These are phyloP conservation scores for Nesidiocoris tenuis DNA, from an alignment of 2,888 invertebrate genomes.

Conservation along the genomic window DNA sequence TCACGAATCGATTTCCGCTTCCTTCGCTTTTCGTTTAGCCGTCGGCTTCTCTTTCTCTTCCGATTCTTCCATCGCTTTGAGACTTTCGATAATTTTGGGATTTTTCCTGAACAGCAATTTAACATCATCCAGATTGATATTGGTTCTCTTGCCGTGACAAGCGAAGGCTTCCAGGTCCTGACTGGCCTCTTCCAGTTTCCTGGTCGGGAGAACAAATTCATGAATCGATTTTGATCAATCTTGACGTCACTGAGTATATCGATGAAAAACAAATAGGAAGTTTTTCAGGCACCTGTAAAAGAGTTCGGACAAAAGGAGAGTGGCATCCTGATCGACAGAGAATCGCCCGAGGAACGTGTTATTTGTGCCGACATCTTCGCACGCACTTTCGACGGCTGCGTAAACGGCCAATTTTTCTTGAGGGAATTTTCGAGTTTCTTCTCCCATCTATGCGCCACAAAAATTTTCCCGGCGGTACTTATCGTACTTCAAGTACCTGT, in stretches of 20 bases:
- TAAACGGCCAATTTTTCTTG: slow-evolving; percentile 28
- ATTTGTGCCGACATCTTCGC: slow-evolving; percentile 40
- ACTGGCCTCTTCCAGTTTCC: slow-evolving; percentile 41
- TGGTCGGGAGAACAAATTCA: too few relatives aligned
- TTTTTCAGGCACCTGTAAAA: slow-evolving; percentile 36
- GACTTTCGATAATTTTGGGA: slow-evolving; percentile 34
- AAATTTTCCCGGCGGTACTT: not conserved
- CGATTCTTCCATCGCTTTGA: slow-evolving; percentile 26
- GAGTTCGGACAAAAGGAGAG: slow-evolving; percentile 40
- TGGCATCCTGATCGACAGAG: slow-evolving; percentile 36
- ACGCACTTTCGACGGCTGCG: slow-evolving; percentile 36
- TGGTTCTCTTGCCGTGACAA: slow-evolving; percentile 42
- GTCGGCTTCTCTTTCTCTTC: slow-evolving; percentile 33
- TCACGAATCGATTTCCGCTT: not conserved
- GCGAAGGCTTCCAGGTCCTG: slow-evolving; percentile 45
- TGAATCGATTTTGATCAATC: too few relatives aligned
- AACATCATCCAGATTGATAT: slow-evolving; percentile 41
- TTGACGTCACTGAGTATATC: too few relatives aligned
- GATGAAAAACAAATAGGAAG: too few relatives aligned
- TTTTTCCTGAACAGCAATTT: slow-evolving; percentile 44
- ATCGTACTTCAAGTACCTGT: not conserved
- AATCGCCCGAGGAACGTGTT: slow-evolving; percentile 43
- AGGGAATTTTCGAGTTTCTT: not conserved
- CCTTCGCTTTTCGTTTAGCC: slow-evolving; percentile 13
- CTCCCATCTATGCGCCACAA: too few relatives aligned